Evolutionary conservation across 2,888 invertebrate genomes (phyloP).

Genomic region (Stenichneumon culpator): DNA sequence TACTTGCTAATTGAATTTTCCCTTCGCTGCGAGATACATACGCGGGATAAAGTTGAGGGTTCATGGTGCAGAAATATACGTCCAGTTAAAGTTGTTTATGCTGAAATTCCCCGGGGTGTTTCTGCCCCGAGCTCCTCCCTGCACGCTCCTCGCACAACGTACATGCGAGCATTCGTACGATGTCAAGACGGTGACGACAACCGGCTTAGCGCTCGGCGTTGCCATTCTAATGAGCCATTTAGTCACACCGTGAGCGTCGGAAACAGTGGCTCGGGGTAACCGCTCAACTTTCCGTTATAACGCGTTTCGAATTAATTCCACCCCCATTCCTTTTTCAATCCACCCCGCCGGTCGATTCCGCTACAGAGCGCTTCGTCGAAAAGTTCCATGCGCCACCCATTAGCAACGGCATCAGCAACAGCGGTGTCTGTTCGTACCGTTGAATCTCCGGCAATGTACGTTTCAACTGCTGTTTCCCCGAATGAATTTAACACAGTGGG

Average conservation of each 20-base stretch:
- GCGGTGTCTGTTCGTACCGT: slow-evolving; percentile 8
- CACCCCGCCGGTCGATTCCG: neutral
- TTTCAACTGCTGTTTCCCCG: slow-evolving; percentile 5
- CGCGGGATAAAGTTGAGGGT: neutral
- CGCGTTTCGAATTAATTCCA: slow-evolving; percentile 7
- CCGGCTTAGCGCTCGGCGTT: neutral
- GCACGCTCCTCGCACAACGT: neutral
- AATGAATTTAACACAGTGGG: slow-evolving; percentile 4
- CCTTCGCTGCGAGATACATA: neutral
- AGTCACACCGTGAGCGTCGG: neutral
- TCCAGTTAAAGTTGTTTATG: neutral
- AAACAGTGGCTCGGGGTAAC: neutral
- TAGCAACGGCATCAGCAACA: slow-evolving; percentile 19
- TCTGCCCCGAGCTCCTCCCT: neutral
- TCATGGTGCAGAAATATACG: neutral
- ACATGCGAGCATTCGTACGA: neutral
- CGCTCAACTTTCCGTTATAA: slow-evolving; percentile 17
- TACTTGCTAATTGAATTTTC: neutral
- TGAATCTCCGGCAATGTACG: slow-evolving; percentile 2
- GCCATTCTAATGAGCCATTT: slow-evolving; percentile 3
- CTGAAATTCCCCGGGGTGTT: neutral
- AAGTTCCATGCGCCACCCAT: slow-evolving; percentile 31
- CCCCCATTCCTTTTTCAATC: slow-evolving; percentile 2
- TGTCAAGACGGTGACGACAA: neutral
- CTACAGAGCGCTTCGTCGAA: neutral